A percentile compares a stretch with the other conserved stretches of the same genome.
Conservation (phyloP, 2,797 vertebrate species). For the Sebastes matsubarae region DNA sequence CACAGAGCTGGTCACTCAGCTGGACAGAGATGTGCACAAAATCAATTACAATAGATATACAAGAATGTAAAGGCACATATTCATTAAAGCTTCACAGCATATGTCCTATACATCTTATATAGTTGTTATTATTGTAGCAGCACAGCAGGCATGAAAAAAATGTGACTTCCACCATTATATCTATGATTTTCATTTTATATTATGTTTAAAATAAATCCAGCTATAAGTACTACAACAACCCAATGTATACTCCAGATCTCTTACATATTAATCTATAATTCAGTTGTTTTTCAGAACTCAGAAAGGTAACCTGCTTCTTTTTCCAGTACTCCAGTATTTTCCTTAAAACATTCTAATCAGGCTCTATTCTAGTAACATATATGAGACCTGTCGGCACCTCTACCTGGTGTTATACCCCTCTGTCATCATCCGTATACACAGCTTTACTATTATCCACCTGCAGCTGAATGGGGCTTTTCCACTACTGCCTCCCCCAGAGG, state of each 20-base stretch:
- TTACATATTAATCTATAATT: not conserved
- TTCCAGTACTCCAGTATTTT: not conserved
- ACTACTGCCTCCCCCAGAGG: slow-evolving; percentile 25
- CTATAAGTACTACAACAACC: not conserved
- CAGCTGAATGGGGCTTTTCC: slow-evolving; percentile 46
- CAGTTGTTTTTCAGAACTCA: not conserved
- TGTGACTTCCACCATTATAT: not conserved
- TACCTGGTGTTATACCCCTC: slow-evolving; percentile 3
- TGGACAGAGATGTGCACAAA: slow-evolving; percentile 58
- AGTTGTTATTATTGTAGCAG: not conserved
- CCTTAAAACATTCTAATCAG: slow-evolving; percentile 25
- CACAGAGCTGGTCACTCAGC: slow-evolving; percentile 82
- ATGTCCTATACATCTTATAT: not conserved
- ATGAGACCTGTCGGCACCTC: slow-evolving; percentile 37
- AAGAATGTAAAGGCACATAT: not conserved
- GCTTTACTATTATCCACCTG: slow-evolving; percentile 43
- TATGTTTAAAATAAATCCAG: not conserved
- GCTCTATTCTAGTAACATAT: slow-evolving; percentile 32
- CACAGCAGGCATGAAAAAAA: not conserved
- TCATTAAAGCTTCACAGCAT: not conserved
- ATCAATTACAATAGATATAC: not conserved
- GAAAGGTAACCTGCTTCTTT: not conserved
- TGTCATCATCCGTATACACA: slow-evolving; percentile 46
- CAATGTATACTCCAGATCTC: not conserved
- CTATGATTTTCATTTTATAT: not conserved